Evolutionary conservation across 2,797 vertebrate genomes (phyloP), one percentile per base, ranked within the genome.

Genomic region (Anas acuta): DNA sequence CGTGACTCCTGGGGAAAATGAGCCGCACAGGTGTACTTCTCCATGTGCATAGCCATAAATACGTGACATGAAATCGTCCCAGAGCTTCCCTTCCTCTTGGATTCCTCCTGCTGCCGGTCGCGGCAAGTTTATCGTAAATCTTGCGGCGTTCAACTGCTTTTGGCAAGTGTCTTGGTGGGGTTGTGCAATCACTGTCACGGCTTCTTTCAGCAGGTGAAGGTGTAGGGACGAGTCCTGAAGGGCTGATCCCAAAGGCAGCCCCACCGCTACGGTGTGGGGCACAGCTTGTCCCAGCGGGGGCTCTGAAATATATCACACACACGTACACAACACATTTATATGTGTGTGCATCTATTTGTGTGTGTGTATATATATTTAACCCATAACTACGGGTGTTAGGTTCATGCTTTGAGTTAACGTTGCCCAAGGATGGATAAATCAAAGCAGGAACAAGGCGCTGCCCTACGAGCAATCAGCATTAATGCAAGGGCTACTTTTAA

Each of bases 191-290:
- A 1, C 47, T 9, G 30, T 26, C 47, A 58, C 1, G 2, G 33
- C 56, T 73, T 20, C 45, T 39, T 58, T 16, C 37, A 60, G 87
- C 49, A 62, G 43, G 35, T 71, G 62, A 53, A 87, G n/a, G 9
- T 7, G 8, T 37, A 35, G 51, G 20, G 32, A 16, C 3, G 62
- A 65, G 41, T 37, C 45, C 72, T n/a, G 0, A 0, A 6, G 76
- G 69, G 8, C 23, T 9, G 4, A 25, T 39, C 11, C 45, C 11
- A 78, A 32, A 26, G 45, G 32, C 18, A 41, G 11, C 32, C 21
- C 45, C 51, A 14, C 51, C 0, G 0, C 2, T 23, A 2, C 4
- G 41, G 21, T 22, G 6, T 28, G 60, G 1, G 11, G 6, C 10
- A 1, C 0, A 0, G 25, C 20, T 32, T 61, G 60, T 43, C 54